These are phyloP conservation scores for Miniopterus natalensis DNA, from an alignment of 2,113 vertebrate species.

Conservation along the genomic window DNA sequence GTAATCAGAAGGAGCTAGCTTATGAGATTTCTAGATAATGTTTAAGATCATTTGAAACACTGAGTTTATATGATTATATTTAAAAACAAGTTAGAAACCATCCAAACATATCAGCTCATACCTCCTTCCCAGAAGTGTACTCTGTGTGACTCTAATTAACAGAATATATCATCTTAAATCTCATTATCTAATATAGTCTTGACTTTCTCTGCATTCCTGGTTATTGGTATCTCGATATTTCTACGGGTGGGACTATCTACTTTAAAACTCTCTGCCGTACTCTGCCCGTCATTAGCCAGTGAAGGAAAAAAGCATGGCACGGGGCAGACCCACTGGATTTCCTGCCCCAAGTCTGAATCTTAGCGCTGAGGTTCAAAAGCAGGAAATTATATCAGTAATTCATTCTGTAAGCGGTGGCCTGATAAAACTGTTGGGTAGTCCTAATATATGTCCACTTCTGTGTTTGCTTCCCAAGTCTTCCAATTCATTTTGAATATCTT, in stretches of 20 bases:
- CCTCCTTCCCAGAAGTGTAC: not conserved
- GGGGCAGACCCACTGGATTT: not conserved
- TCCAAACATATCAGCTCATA: not conserved
- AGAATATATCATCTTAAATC: constrained; percentile 10
- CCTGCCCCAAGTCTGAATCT: not conserved
- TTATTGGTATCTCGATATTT: not conserved
- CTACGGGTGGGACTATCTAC: not conserved
- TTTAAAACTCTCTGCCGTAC: not conserved
- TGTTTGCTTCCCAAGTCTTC: not conserved
- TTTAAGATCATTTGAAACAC: constrained; percentile 40
- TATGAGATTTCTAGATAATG: constrained; percentile 24
- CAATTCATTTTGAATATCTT: not conserved
- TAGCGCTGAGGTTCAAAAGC: not conserved
- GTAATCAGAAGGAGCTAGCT: not conserved
- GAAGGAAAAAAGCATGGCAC: not conserved
- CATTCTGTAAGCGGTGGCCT: not conserved
- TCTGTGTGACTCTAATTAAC: constrained; percentile 28
- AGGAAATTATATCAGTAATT: not conserved
- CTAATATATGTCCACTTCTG: not conserved
- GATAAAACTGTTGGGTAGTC: not conserved
- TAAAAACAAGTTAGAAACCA: constrained; percentile 57
- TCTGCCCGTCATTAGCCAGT: not conserved
- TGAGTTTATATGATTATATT: constrained; percentile 6
- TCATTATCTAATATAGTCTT: not conserved
- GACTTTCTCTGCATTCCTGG: not conserved